phyloP scores from a whole-genome alignment of 2,113 vertebrate species.

The rat (Rattus norvegicus) region DNA sequence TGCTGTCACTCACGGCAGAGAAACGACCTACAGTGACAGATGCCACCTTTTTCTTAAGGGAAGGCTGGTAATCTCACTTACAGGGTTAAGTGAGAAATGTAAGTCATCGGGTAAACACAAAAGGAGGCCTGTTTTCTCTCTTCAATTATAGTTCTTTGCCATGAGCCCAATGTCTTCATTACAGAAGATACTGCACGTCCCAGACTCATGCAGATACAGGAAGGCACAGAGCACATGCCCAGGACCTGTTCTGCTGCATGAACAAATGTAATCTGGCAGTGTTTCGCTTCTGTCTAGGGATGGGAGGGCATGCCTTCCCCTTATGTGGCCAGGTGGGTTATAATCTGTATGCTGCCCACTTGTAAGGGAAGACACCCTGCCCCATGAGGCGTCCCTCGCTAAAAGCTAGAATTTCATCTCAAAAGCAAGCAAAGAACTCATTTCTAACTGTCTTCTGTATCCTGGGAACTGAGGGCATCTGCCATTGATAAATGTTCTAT shows the following conservation, averaged over 20 bases:
- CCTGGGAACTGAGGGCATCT: neutral
- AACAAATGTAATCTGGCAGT: neutral
- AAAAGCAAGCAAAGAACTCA: neutral
- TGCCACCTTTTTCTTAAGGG: neutral
- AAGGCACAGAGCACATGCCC: neutral
- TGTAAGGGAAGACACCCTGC: neutral
- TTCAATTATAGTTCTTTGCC: neutral
- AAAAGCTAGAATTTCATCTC: constrained; percentile 11
- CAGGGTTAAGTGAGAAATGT: neutral
- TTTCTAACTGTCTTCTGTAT: neutral
- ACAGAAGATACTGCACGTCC: neutral
- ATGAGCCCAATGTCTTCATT: neutral
- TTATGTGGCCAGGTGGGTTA: neutral
- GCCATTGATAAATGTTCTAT: neutral
- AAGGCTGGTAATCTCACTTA: neutral
- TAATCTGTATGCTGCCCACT: neutral
- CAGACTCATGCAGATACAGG: neutral
- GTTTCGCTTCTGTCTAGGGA: neutral
- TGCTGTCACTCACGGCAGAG: neutral
- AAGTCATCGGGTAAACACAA: neutral
- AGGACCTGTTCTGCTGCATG: neutral
- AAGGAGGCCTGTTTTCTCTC: neutral
- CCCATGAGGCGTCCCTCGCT: neutral
- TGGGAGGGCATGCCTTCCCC: neutral
- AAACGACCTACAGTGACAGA: neutral